phyloP scores from a whole-genome alignment of 2,888 invertebrate species.

The Saturnia japonica region DNA sequence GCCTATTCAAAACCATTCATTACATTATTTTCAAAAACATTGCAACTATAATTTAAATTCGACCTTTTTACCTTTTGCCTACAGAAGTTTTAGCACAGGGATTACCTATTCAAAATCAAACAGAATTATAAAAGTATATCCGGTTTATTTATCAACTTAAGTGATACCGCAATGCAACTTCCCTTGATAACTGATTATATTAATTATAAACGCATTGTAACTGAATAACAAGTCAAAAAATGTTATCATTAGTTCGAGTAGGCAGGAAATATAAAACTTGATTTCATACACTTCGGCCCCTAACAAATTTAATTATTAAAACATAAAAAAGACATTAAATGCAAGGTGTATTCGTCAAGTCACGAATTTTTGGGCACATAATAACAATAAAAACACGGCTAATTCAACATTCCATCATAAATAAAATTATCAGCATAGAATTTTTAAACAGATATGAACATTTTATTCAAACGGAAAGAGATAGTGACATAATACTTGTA shows the following conservation, averaged over 20 bases:
- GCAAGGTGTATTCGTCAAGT: slow-evolving; percentile 7
- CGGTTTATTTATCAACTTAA: slow-evolving; percentile 4
- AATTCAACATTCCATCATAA: slow-evolving; percentile 17
- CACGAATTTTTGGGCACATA: slow-evolving; percentile 5
- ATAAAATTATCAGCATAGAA: slow-evolving; percentile 22
- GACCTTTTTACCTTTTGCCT: no score
- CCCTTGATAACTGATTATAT: neutral
- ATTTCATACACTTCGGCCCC: neutral
- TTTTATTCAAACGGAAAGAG: slow-evolving; percentile 10
- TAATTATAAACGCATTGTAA: neutral
- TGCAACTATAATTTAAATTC: neutral
- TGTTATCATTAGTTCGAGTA: neutral
- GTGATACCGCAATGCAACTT: slow-evolving; percentile 5
- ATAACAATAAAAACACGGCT: slow-evolving; percentile 1
- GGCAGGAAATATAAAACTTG: neutral
- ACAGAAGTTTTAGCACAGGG: no score
- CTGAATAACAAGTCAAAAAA: neutral
- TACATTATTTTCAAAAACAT: neutral
- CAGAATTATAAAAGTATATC: neutral
- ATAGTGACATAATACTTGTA: slow-evolving; percentile 12
- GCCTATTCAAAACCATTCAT: neutral
- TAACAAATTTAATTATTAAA: slow-evolving; percentile 7
- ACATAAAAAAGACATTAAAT: slow-evolving; percentile 13
- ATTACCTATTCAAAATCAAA: neutral
- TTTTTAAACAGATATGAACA: slow-evolving; percentile 18